Evolutionary conservation across 2,797 vertebrate genomes (phyloP).

Genomic region (Peromyscus melanophrys): DNA sequence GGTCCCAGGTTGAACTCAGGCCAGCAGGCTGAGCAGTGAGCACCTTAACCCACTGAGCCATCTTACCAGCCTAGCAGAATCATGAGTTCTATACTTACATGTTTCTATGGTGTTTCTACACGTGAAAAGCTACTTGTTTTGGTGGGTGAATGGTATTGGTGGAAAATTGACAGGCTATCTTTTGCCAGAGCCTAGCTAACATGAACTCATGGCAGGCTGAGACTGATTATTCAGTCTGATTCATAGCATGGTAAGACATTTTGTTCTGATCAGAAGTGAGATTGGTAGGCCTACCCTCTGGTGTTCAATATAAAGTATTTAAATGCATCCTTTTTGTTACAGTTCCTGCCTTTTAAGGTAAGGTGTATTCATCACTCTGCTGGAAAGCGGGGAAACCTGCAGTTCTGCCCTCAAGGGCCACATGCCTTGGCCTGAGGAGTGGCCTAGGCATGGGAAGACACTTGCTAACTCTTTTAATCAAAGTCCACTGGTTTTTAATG

Average conservation of each 20-base stretch:
- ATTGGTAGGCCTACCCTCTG: neutral
- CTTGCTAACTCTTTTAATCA: neutral
- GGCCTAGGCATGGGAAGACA: neutral
- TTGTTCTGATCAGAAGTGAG: constrained; percentile 49
- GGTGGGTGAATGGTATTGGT: constrained; percentile 6
- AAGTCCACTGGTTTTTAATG: neutral
- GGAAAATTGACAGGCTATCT: constrained; percentile 13
- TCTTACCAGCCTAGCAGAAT: neutral
- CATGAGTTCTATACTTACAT: neutral
- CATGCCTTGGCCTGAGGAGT: neutral
- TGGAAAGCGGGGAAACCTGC: neutral
- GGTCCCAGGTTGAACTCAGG: neutral
- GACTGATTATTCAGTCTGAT: neutral
- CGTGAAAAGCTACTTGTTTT: constrained; percentile 13
- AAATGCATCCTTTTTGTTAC: constrained; percentile 23
- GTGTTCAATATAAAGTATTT: neutral
- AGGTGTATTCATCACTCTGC: neutral
- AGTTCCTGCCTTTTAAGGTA: constrained; percentile 12
- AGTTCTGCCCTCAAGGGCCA: neutral
- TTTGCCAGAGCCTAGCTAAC: constrained; percentile 45
- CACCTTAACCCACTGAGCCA: neutral
- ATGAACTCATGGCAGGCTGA: neutral
- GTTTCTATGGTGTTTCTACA: constrained; percentile 32
- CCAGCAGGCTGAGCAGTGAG: neutral
- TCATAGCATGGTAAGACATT: constrained; percentile 23